Conservation (phyloP, 2,113 vertebrate species). For the Astatoreochromis straeleni region DNA sequence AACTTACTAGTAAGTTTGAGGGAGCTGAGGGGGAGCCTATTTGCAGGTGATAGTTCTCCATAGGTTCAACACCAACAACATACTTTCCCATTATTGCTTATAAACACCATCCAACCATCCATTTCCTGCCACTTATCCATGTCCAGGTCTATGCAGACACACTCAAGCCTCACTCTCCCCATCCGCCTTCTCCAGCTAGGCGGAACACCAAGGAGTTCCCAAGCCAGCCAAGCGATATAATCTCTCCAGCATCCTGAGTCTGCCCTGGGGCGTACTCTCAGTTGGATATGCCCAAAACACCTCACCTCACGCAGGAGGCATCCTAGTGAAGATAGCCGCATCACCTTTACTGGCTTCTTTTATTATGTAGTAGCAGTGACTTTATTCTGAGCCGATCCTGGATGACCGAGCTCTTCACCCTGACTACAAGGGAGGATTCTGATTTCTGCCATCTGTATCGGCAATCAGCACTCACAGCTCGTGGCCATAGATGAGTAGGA, state of each 20-base stretch:
- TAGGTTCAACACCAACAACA: not conserved
- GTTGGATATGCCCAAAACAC: not conserved
- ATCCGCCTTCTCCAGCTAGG: too few species aligned
- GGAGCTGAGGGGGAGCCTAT: not conserved
- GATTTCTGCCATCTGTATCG: not conserved
- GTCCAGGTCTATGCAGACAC: not conserved
- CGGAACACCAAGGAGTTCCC: not conserved
- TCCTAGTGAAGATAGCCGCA: not conserved
- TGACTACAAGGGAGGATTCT: not conserved
- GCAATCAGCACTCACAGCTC: not conserved
- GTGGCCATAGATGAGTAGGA: not conserved
- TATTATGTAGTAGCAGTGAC: not conserved
- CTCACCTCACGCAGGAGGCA: not conserved
- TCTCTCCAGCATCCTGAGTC: not conserved
- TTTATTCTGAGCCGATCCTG: not conserved
- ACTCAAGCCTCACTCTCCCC: not conserved
- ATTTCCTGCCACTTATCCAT: not conserved
- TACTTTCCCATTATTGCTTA: not conserved
- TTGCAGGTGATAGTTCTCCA: not conserved
- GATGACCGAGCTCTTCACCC: not conserved
- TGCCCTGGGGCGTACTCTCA: not conserved
- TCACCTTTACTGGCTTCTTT: not conserved
- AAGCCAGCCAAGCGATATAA: not conserved
- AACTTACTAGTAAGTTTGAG: not conserved
- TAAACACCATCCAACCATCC: not conserved